Evolutionary conservation across 2,113 vertebrate genomes (phyloP), one percentile per base, ranked within the genome.

Genomic region (Erinaceus europaeus): DNA sequence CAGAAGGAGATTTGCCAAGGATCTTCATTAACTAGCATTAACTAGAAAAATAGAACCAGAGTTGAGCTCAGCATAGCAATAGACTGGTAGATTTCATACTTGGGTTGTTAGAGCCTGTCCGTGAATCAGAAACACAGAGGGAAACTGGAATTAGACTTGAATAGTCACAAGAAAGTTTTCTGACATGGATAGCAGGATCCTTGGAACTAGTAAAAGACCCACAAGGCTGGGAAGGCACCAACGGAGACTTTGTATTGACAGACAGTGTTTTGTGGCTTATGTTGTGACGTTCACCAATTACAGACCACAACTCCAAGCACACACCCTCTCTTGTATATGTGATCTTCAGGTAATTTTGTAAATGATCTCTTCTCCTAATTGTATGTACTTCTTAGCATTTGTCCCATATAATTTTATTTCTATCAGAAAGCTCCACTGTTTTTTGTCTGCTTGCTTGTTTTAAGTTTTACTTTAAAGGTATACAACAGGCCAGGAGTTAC

Each of bases 391-490:
- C 68, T 68, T 13, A 29, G 3, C 57, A 52, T 81, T 59, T 72
- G 72, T 23, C 44, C 6, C 9, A 55, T 52, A 25, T 55, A 55
- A 17, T 52, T 29, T 32, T 84, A 85, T 73, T 52, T 68, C 62
- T 61, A 68, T 57, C 44, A 61, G 27, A 77, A 23, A 4, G 44
- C 57, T 73, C 65, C 18, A 44, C 36, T 7, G 67, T 20, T 34
- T 76, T 84, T 84, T 64, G 6, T 34, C 23, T 14, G 34, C 52
- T 86, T 89, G 20, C 27, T 55, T 25, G 21, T 55, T 55, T 21
- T 9, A 55, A 55, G 8, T 55, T 55, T 50, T n/a, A 77, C 17
- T 78, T 82, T 42, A 82, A 85, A 91, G 32, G 42, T 42, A 29
- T 11, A 50, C 38, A 61, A 40, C 11, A 21, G 53, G 23, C 29